Percentiles rank a stretch among this genome's conserved stretches.
Conservation (phyloP, 2,888 invertebrate genomes). For the Erpobdella octoculata region DNA sequence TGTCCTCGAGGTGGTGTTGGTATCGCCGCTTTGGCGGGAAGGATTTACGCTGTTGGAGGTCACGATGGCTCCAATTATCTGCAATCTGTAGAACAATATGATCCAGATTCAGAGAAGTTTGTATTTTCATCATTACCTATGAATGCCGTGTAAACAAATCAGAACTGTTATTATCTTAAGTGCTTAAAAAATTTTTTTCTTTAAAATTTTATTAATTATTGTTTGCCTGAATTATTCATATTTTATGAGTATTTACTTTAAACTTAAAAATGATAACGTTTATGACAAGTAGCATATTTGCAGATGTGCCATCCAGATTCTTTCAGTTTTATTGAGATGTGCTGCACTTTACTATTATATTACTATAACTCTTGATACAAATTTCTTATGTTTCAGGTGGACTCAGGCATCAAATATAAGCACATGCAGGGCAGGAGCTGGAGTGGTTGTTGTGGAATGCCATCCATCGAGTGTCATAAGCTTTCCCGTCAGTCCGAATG, state of each 20-base stretch:
- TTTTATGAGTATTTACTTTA: background rate
- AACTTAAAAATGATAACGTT: background rate
- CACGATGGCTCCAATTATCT: slow-evolving; percentile 55
- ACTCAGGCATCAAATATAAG: slow-evolving; percentile 45
- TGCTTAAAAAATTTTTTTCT: background rate
- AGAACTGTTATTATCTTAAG: background rate
- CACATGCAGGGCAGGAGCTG: slow-evolving; percentile 52
- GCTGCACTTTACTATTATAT: background rate
- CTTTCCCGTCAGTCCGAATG: background rate
- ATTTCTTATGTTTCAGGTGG: no score
- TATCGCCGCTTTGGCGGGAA: slow-evolving; percentile 48
- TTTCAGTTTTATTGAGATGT: background rate
- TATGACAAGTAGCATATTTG: background rate
- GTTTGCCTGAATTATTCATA: background rate
- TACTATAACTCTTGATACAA: no score
- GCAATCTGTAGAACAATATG: slow-evolving; percentile 55
- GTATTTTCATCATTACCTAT: slow-evolving; percentile 12
- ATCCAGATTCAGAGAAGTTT: slow-evolving; percentile 52
- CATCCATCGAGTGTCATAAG: background rate
- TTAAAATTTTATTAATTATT: background rate
- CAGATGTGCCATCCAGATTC: background rate
- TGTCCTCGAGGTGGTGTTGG: slow-evolving; percentile 53
- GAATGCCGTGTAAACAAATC: background rate
- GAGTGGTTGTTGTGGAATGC: slow-evolving; percentile 42
- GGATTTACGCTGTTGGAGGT: slow-evolving; percentile 55